These are phyloP conservation scores for Microdon myrmicae DNA, from an alignment of 2,888 invertebrate genomes.

Conservation along the genomic window DNA sequence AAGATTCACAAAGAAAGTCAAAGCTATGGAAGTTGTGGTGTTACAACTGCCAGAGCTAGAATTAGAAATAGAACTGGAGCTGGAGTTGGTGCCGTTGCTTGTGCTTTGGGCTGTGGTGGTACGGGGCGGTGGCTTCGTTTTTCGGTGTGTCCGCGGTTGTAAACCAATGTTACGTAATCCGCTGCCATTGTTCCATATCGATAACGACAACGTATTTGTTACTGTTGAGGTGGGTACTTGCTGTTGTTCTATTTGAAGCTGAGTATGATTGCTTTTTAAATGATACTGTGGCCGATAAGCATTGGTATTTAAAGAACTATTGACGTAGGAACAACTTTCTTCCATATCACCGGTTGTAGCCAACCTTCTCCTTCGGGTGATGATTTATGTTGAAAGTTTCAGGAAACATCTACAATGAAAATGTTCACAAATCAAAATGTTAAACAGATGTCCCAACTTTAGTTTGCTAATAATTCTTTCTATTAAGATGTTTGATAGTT, in stretches of 20 bases:
- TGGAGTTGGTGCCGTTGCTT: not conserved
- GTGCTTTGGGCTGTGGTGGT: conserved; percentile 5
- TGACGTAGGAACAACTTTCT: conserved; percentile 52
- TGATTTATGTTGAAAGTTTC: conserved; percentile 53
- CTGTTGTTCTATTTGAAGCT: conserved; percentile 1
- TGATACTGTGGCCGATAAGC: conserved; percentile 46
- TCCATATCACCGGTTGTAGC: conserved; percentile 55
- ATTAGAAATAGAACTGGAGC: not conserved
- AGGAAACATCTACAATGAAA: conserved; percentile 54
- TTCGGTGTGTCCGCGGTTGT: conserved; percentile 13
- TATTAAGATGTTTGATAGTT: too few species aligned
- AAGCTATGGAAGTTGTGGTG: conserved; percentile 47
- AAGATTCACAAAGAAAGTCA: conserved; percentile 38
- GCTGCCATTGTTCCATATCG: conserved; percentile 22
- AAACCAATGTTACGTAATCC: conserved; percentile 31
- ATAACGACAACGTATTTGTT: conserved; percentile 24
- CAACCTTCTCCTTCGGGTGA: conserved; percentile 44
- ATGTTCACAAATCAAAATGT: too few species aligned
- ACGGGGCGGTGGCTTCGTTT: conserved; percentile 14
- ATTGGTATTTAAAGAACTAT: conserved; percentile 46
- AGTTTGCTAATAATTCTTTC: too few species aligned
- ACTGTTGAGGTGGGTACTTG: conserved; percentile 31
- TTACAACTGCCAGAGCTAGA: too few species aligned
- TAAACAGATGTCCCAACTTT: too few species aligned
- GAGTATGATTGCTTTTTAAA: conserved; percentile 35